phyloP scores from a whole-genome alignment of 2,888 invertebrate species.

The Hesperia comma region DNA sequence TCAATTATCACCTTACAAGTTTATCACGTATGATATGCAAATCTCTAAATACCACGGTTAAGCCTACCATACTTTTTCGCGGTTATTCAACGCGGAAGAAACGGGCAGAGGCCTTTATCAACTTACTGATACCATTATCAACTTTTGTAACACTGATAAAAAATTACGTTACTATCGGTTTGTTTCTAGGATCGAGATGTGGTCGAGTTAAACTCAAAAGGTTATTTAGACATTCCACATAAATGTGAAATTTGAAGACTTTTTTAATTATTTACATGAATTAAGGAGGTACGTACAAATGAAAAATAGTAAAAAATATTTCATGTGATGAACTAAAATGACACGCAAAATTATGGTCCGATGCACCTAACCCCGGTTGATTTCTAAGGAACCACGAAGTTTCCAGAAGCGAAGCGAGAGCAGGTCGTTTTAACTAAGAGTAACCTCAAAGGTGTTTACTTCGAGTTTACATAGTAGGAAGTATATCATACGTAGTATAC shows the following conservation, averaged over 20 bases:
- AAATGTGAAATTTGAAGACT: no score
- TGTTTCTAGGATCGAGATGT: not conserved
- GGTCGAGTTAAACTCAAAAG: not conserved
- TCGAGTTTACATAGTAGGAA: slow-evolving; percentile 11
- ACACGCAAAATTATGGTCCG: no score
- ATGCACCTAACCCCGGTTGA: no score
- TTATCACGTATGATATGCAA: not conserved
- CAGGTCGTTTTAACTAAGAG: not conserved
- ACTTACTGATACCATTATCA: slow-evolving; percentile 11
- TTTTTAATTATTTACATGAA: no score
- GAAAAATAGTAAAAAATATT: no score
- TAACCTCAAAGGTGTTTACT: not conserved
- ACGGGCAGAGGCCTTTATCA: slow-evolving; percentile 10
- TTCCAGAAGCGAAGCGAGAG: no score
- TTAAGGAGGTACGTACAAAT: no score
- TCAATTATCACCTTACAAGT: no score
- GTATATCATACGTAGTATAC: not conserved
- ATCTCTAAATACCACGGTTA: not conserved
- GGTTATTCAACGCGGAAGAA: slow-evolving; percentile 36
- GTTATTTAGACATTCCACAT: no score
- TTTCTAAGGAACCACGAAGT: no score
- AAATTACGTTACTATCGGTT: slow-evolving; percentile 15
- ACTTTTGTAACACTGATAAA: slow-evolving; percentile 35
- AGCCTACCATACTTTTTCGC: slow-evolving; percentile 17
- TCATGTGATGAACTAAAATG: no score